These are phyloP conservation scores for Gonatopus flavifemur DNA, from an alignment of 1,140 invertebrate genomes.

Conservation along the genomic window DNA sequence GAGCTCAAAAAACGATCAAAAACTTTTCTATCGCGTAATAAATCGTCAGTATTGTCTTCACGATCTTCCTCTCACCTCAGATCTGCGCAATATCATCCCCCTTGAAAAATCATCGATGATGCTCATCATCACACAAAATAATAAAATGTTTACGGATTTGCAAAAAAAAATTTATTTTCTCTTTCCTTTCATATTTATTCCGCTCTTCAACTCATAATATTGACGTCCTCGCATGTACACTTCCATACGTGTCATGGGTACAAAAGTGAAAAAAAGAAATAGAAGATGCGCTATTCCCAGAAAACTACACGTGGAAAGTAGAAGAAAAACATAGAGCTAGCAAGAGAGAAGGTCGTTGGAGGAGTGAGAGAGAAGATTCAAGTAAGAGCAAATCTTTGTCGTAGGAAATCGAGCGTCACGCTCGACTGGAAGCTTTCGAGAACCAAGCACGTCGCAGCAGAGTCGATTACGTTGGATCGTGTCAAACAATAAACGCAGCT, in stretches of 20 bases:
- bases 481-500: slow-evolving; percentile 34
- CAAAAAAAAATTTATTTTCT: no score
- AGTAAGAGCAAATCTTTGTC: slow-evolving; percentile 44
- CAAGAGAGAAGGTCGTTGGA: neutral
- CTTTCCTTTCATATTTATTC: no score
- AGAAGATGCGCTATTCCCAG: neutral
- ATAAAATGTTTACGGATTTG: no score
- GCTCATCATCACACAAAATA: no score
- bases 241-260: slow-evolving; percentile 20
- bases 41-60: no score
- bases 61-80: no score
- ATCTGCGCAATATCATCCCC: no score
- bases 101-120: no score
- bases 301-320: no score
- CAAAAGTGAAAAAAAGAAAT: slow-evolving; percentile 14
- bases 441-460: slow-evolving; percentile 25
- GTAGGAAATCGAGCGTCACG: slow-evolving; percentile 42
- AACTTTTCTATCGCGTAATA: no score
- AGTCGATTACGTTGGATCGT: slow-evolving; percentile 33
- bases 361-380: slow-evolving; percentile 12
- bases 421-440: slow-evolving; percentile 33
- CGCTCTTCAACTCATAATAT: neutral
- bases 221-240: slow-evolving; percentile 7
- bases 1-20: no score
- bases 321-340: neutral